Base-by-base conservation (phyloP, 2,113 vertebrate species). In the Ivindomyrus marchei region DNA sequence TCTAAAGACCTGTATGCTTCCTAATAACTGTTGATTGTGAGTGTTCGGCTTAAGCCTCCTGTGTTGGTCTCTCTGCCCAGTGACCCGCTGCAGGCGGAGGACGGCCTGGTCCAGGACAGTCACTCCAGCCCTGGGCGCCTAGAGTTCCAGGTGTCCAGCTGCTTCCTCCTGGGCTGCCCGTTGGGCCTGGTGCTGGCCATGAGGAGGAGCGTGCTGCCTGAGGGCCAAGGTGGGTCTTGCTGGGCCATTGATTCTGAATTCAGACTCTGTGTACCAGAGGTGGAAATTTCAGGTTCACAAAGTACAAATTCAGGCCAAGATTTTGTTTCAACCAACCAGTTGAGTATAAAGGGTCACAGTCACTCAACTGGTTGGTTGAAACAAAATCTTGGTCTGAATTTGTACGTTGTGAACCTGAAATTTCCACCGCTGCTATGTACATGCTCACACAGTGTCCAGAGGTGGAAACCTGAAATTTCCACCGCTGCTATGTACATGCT, bases 81-180 rank as follows among this genome's bases (percentile, higher is more conserved):
- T 10, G 80, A 52, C 36, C 89, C 39, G 36, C 52, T 89, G 80
- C 89, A 85, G 52, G 77, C 39, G 24, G 52, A 85, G 24, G 77
- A 85, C 0, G 15, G 77, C 39, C 21, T 62, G 42, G 70, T 27
- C 31, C 70, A 53, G 50, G 53, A 84, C 52, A 62, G 39, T 21
- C 15, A 42, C 77, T 83, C 74, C 50, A 89, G 53, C 42, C 80
- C 77, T 2, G 97, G 98, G 21, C 96, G 97, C 87, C 97, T 99
- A 50, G 98, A 99, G 91, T 99, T 99, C 0, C 97, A 98, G 1
- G 98, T 99, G 93, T 97, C 97, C 0, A 97, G 98, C 93, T 99
- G 98, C 96, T 99, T 99, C 95, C 96, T 99, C 89, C 98, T 99
- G 0, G 98, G 98, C 87, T 99, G 97, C 0, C 98, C 98, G 0